Evolutionary conservation across 2,888 invertebrate species (phyloP).

Genomic region (Mythimna albipuncta): DNA sequence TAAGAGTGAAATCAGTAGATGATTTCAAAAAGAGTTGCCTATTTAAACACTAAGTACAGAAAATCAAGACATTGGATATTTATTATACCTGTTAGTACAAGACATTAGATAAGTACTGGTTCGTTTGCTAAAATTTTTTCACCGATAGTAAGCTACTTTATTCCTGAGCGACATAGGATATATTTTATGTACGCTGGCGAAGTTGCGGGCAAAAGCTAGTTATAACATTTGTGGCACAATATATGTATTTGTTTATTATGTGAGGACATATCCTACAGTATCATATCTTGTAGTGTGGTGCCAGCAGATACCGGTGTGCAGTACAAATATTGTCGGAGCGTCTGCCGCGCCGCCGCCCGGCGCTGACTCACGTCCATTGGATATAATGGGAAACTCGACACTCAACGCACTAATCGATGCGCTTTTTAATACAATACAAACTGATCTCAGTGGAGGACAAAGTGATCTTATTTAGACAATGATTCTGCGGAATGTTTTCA

Average conservation of each 20-base stretch:
- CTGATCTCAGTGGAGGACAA: background rate
- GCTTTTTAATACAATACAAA: constrained; percentile 1
- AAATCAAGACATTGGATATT: background rate
- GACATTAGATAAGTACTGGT: too few species aligned
- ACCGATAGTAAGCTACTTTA: too few species aligned
- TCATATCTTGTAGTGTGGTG: constrained; percentile 51
- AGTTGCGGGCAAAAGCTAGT: too few species aligned
- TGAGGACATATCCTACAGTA: constrained; percentile 6
- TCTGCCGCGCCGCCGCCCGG: constrained; percentile 64
- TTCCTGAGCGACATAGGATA: too few species aligned
- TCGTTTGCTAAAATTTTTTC: too few species aligned
- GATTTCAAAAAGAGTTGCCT: too few species aligned
- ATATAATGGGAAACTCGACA: constrained; percentile 37
- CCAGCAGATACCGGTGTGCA: constrained; percentile 58
- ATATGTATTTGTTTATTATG: background rate
- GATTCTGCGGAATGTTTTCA: background rate
- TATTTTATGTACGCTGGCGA: too few species aligned
- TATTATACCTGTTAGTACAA: too few species aligned
- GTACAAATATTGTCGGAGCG: constrained; percentile 78
- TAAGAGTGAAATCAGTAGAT: too few species aligned
- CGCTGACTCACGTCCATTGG: constrained; percentile 62
- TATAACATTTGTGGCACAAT: too few species aligned
- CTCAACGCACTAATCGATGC: constrained; percentile 33
- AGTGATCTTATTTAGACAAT: too few species aligned
- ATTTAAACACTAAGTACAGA: too few species aligned